Evolutionary conservation across 2,888 invertebrate species (phyloP).

Genomic region (Microdon myrmicae): DNA sequence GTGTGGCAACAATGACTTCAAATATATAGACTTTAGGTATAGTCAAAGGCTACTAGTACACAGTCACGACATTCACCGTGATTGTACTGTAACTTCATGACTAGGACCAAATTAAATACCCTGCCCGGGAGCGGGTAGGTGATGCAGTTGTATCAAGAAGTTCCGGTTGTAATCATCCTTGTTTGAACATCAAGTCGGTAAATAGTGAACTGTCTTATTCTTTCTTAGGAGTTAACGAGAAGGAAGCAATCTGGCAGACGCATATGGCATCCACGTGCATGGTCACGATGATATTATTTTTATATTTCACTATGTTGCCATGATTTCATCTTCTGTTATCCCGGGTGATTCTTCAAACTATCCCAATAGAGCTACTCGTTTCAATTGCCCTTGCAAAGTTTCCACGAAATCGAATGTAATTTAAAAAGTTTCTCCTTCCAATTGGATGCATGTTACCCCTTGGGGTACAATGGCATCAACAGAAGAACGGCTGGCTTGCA

Average conservation of each 20-base stretch:
- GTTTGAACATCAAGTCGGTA: constrained; percentile 24
- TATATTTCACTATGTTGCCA: constrained; percentile 43
- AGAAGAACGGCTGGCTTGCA: constrained; percentile 4
- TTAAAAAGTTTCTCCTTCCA: constrained; percentile 51
- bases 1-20: too few relatives aligned
- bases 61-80: too few relatives aligned
- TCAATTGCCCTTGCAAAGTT: constrained; percentile 52
- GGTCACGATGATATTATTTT: constrained; percentile 10
- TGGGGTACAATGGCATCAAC: constrained; percentile 18
- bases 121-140: too few relatives aligned
- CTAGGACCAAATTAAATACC: too few relatives aligned
- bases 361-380: constrained; percentile 38
- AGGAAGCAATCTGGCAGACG: neutral
- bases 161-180: constrained; percentile 5
- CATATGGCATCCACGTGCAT: neutral
- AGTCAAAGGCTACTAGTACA: too few relatives aligned
- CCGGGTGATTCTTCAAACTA: constrained; percentile 32
- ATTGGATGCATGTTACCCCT: constrained; percentile 47
- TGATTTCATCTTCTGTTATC: constrained; percentile 51
- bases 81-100: too few relatives aligned
- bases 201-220: constrained; percentile 15
- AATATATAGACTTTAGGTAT: too few relatives aligned
- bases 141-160: too few relatives aligned
- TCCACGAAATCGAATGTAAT: constrained; percentile 52
- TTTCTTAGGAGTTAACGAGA: neutral